Evolutionary conservation across 2,113 vertebrate species (phyloP).

Genomic region (Anhinga anhinga): DNA sequence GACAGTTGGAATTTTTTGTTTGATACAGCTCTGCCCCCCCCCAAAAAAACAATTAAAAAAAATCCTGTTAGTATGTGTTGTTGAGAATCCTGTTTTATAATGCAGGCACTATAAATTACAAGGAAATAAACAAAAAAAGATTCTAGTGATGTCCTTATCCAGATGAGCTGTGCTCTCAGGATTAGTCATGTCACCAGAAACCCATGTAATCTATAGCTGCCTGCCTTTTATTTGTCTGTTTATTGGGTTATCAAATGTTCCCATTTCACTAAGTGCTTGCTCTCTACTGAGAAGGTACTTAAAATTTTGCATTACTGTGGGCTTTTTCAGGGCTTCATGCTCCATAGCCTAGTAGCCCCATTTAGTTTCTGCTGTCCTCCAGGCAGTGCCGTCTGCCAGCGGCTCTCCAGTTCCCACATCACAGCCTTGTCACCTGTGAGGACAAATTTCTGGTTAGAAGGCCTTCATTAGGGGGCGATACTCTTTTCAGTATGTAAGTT

Average conservation of each 20-base stretch:
- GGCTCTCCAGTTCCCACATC: not conserved
- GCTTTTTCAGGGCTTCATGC: not conserved
- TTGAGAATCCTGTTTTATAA: not conserved
- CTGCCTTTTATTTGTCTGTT: slow-evolving; percentile 22
- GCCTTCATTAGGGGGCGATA: not conserved
- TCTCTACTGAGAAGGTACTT: not conserved
- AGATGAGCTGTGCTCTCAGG: not conserved
- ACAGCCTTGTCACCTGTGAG: not conserved
- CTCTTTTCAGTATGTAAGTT: not conserved
- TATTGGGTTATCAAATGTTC: not conserved
- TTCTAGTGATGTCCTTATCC: not conserved
- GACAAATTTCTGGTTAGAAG: not conserved
- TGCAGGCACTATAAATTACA: not conserved
- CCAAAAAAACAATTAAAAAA: not conserved
- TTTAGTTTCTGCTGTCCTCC: not conserved
- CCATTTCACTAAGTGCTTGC: slow-evolving; percentile 8
- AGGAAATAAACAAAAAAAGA: not conserved
- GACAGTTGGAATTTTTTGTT: not conserved
- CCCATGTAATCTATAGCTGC: not conserved
- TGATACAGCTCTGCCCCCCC: not conserved
- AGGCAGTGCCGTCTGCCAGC: not conserved
- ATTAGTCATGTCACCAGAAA: slow-evolving; percentile 4
- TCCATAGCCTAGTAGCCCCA: not conserved
- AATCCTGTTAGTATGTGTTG: not conserved
- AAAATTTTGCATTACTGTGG: not conserved